phyloP scores from a whole-genome alignment of 2,113 vertebrate genomes.

The Carettochelys insculpta region DNA sequence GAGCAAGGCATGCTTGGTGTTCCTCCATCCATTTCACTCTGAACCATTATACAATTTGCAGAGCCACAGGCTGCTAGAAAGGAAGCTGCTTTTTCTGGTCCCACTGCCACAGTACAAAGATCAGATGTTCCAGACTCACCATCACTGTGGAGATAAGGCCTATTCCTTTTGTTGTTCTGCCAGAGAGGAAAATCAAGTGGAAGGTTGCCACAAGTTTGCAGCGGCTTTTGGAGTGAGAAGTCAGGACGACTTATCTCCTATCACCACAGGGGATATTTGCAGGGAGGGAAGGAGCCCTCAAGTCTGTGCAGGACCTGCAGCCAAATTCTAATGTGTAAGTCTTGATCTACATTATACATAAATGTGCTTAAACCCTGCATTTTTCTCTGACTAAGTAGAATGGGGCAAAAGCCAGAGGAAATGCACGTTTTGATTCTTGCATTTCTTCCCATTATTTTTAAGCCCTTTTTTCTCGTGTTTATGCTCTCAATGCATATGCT shows the following conservation, averaged over 20 bases:
- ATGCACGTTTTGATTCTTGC: neutral
- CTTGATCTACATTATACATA: neutral
- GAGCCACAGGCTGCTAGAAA: neutral
- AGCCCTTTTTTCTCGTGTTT: neutral
- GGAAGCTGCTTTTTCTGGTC: neutral
- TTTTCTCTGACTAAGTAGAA: neutral
- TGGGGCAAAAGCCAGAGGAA: neutral
- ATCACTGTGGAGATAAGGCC: neutral
- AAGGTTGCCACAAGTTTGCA: neutral
- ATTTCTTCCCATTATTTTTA: constrained; percentile 27
- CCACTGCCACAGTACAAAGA: neutral
- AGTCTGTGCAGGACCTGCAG: neutral
- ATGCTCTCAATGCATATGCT: constrained; percentile 7
- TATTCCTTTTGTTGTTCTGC: neutral
- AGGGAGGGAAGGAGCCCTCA: neutral
- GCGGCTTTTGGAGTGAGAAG: neutral
- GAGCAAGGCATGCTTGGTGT: neutral
- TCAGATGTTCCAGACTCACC: neutral
- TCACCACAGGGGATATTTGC: neutral
- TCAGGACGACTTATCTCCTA: neutral
- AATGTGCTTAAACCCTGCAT: neutral
- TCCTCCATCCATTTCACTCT: neutral
- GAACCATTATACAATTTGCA: neutral
- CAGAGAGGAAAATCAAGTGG: neutral
- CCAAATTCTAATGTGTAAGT: neutral